A percentile compares a stretch with the other conserved stretches of the same genome.
Evolutionary conservation across 35 echinoderm and acorn worm species (phyloP).

Genomic region (Amphiura filiformis): DNA sequence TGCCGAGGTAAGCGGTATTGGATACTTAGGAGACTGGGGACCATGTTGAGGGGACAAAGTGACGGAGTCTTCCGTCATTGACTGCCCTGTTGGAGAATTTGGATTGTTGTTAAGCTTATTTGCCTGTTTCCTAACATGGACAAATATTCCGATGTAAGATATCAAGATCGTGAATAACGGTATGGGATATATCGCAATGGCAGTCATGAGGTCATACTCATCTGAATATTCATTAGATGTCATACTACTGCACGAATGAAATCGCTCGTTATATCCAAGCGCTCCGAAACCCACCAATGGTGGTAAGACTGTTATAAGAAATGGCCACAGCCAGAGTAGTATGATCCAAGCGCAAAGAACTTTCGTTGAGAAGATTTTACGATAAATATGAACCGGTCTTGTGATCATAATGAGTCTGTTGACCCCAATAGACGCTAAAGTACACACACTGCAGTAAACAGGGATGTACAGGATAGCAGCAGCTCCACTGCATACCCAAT

Average conservation of each 20-base stretch:
- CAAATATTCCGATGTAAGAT: background rate
- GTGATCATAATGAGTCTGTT: slow-evolving; percentile 35
- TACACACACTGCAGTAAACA: slow-evolving; percentile 13
- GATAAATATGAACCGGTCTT: background rate
- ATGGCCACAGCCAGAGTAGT: slow-evolving; percentile 51
- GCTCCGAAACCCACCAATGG: slow-evolving; percentile 27
- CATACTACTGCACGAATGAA: slow-evolving; percentile 54
- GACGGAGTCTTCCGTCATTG: background rate
- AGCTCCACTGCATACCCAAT: slow-evolving; percentile 20
- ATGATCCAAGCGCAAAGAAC: slow-evolving; percentile 50
- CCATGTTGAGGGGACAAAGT: background rate
- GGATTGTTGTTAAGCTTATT: background rate
- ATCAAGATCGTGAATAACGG: background rate
- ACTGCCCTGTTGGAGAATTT: background rate
- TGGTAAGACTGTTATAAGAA: slow-evolving; percentile 42
- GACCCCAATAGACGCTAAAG: slow-evolving; percentile 27
- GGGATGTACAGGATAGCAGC: background rate
- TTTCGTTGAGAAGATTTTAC: slow-evolving; percentile 11
- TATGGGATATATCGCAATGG: slow-evolving; percentile 36
- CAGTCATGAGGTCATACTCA: slow-evolving; percentile 43
- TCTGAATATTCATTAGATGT: slow-evolving; percentile 13
- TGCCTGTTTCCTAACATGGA: background rate
- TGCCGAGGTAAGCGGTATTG: background rate
- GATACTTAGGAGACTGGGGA: background rate
- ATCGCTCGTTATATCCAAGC: slow-evolving; percentile 59